These are phyloP conservation scores for Nibea coibor DNA, from an alignment of 2,113 vertebrate species.

Conservation along the genomic window DNA sequence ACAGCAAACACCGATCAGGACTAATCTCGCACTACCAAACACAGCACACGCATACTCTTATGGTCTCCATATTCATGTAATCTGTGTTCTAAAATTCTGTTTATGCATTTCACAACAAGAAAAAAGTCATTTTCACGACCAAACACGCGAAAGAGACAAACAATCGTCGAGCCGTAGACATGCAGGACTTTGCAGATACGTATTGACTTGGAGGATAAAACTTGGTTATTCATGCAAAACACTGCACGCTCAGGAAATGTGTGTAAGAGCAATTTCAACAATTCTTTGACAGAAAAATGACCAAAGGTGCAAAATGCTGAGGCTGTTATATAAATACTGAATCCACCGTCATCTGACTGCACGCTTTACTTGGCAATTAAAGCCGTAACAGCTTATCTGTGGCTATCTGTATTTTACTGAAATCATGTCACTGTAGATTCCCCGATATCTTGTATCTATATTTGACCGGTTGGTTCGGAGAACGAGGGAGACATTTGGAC, in stretches of 20 bases:
- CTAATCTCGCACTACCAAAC: constrained; percentile 69
- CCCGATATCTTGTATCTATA: constrained; percentile 75
- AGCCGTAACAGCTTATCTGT: constrained; percentile 50
- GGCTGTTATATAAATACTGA: not conserved
- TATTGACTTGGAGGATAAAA: not conserved
- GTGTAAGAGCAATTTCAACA: not conserved
- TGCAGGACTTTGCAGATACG: not conserved
- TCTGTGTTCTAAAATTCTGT: not conserved
- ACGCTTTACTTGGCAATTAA: constrained; percentile 57
- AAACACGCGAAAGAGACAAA: not conserved
- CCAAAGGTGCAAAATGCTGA: not conserved
- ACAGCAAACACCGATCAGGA: constrained; percentile 76
- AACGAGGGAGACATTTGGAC: constrained; percentile 90
- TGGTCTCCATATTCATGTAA: not conserved
- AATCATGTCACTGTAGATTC: constrained; percentile 70
- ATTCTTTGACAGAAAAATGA: not conserved
- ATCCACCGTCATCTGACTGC: constrained; percentile 16
- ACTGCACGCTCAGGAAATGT: not conserved
- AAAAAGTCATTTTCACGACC: not conserved
- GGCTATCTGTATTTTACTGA: constrained; percentile 73
- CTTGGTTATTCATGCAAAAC: not conserved
- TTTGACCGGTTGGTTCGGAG: constrained; percentile 80
- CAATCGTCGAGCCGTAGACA: not conserved
- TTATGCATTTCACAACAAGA: not conserved
- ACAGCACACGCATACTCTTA: constrained; percentile 21